These are phyloP conservation scores for Augiades crinisus DNA, from an alignment of 2,888 invertebrate genomes.

Conservation along the genomic window DNA sequence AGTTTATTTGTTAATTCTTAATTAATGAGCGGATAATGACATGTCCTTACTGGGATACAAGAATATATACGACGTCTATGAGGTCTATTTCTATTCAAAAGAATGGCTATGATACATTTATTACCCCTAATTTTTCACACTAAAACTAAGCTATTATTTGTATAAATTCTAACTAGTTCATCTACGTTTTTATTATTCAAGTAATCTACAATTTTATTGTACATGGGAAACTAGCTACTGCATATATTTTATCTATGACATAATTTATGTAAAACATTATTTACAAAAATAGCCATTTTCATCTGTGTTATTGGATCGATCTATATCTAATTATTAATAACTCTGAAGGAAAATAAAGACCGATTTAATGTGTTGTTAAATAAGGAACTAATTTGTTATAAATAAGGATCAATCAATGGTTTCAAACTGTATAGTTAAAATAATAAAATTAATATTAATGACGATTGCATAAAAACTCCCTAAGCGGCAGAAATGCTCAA, in stretches of 20 bases:
- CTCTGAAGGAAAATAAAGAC: conserved; percentile 44
- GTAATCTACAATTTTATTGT: conserved; percentile 78
- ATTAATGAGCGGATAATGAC: conserved; percentile 38
- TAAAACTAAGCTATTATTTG: conserved; percentile 70
- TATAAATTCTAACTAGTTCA: conserved; percentile 76
- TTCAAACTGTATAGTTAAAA: conserved; percentile 6
- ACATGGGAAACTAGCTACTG: conserved; percentile 78
- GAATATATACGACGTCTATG: conserved; percentile 52
- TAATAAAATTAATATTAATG: background rate
- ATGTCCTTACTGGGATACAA: conserved; percentile 47
- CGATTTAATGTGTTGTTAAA: conserved; percentile 34
- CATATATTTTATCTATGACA: conserved; percentile 73
- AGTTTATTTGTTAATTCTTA: background rate
- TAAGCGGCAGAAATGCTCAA: conserved; percentile 9
- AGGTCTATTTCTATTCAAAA: conserved; percentile 56
- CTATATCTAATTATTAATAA: conserved; percentile 51
- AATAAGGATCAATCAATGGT: conserved; percentile 27
- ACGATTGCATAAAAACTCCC: conserved; percentile 3
- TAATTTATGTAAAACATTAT: conserved; percentile 77
- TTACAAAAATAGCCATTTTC: conserved; percentile 77
- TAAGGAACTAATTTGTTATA: conserved; percentile 39
- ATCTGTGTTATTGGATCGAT: conserved; percentile 60
- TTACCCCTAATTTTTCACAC: conserved; percentile 65
- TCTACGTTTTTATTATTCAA: conserved; percentile 60
- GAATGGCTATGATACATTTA: conserved; percentile 68